phyloP scores from a whole-genome alignment of 1,140 invertebrate genomes.

The Ctenoplectra terminalis region DNA sequence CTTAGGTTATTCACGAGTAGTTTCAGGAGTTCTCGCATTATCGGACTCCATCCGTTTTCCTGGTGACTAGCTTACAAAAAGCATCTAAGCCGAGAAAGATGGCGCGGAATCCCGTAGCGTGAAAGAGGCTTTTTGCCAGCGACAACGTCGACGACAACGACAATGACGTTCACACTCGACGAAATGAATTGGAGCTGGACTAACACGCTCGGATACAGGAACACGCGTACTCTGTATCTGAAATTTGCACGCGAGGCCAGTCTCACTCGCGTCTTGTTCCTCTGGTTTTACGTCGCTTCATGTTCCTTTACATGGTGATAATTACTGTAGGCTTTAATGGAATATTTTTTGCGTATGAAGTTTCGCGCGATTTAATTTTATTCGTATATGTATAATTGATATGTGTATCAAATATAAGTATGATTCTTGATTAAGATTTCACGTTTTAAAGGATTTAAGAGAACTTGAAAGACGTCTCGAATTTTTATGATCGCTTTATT shows the following conservation, averaged over 20 bases:
- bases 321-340: neutral
- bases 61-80: slow-evolving; percentile 46
- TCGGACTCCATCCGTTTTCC: slow-evolving; percentile 60
- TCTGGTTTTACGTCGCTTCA: neutral
- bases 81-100: slow-evolving; percentile 57
- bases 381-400: neutral
- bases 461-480: no score
- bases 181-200: slow-evolving; percentile 54
- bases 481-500: no score
- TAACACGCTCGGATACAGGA: neutral
- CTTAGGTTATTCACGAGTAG: slow-evolving; percentile 43
- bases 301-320: neutral
- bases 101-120: slow-evolving; percentile 41
- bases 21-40: slow-evolving; percentile 48
- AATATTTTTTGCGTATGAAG: neutral
- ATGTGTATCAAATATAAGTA: neutral
- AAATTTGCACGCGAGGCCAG: neutral
- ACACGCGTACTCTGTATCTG: neutral
- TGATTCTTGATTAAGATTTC: neutral
- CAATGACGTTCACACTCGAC: slow-evolving; percentile 21
- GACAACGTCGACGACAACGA: slow-evolving; percentile 16
- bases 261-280: neutral
- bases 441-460: neutral
- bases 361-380: neutral
- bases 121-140: slow-evolving; percentile 62